Evolutionary conservation across 2,797 vertebrate species (phyloP), one percentile per base, ranked within the genome.

Genomic region (Schizopygopsis pylzovi): DNA sequence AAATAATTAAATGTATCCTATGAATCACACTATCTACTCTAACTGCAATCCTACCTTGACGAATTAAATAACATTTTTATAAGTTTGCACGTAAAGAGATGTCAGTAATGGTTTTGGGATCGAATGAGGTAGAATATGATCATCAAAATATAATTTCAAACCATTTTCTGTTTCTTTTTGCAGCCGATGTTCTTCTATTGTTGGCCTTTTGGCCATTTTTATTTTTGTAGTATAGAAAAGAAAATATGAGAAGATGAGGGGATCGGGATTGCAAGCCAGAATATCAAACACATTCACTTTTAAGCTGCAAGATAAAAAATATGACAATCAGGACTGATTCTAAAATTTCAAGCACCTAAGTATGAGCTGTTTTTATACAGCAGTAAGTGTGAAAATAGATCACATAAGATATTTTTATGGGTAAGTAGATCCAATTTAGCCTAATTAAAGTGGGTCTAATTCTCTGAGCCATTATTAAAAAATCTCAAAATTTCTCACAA

Each of bases 201-300:
- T 22, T 77, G 33, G 52, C 28, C 28, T 56, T 6, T 54, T 61
- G 39, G 12, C 18, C 18, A 78, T 78, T 63, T 10, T 63, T 45
- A 79, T 11, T 43, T 41, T 61, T 37, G 63, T 33, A 67, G 63
- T 16, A 33, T 8, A 37, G 15, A 67, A 33, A 16, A 33, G 3
- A 67, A 67, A 18, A 65, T 81, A 4, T 52, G 8, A 79, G 41
- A 47, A 13, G 25, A 47, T 8, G 63, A 47, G 10, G 5, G 10
- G 6, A 41, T 43, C 22, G 15, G 22, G 22, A 72, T 15, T 15
- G n/a, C 71, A 73, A 73, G 6, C 1, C 6, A n/a, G 77, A 43
- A 67, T 80, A 65, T 67, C 16, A 80, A 49, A 80, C 25, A 13
- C 59, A 7, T 61, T 79, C 1, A 81, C 12, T 25, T 73, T 49